Percentiles rank a stretch among this genome's conserved stretches.
Evolutionary conservation across 2,888 invertebrate species (phyloP).

Genomic region (Aspidiotus rigidus): DNA sequence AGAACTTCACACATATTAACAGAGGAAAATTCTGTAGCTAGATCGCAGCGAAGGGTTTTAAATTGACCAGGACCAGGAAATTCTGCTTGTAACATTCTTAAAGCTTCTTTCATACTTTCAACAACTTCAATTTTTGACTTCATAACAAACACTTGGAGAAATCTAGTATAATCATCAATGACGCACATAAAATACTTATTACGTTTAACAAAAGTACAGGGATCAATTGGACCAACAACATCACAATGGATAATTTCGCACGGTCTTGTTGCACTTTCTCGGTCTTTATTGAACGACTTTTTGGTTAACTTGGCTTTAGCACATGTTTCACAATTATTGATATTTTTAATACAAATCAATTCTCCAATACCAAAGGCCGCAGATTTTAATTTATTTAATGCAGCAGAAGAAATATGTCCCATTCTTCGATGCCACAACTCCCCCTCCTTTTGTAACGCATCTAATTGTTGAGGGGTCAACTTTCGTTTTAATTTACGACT

Average conservation of each 20-base stretch:
- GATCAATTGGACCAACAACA: constrained; percentile 1
- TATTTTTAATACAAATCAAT: not conserved
- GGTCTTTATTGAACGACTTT: not conserved
- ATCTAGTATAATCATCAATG: constrained; percentile 2
- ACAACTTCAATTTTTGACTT: not conserved
- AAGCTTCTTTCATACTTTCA: not conserved
- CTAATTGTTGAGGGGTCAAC: not conserved
- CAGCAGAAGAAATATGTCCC: constrained; percentile 1
- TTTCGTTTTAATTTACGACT: not conserved
- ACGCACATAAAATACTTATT: not conserved
- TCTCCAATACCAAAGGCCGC: not conserved
- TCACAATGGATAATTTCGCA: constrained; percentile 6
- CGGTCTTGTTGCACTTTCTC: not conserved
- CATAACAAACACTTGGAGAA: not conserved
- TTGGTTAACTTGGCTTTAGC: constrained; percentile 1
- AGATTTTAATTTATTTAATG: not conserved
- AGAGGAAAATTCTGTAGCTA: not conserved
- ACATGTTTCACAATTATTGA: not conserved
- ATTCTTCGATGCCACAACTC: constrained; percentile 7
- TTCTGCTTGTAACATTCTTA: not conserved
- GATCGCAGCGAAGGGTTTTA: not conserved
- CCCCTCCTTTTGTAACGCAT: constrained; percentile 2
- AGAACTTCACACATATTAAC: constrained; percentile 1
- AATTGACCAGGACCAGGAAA: constrained; percentile 5
- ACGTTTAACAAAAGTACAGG: not conserved